Conservation (phyloP, 2,797 vertebrate genomes). For the Tokudaia muenninki region DNA sequence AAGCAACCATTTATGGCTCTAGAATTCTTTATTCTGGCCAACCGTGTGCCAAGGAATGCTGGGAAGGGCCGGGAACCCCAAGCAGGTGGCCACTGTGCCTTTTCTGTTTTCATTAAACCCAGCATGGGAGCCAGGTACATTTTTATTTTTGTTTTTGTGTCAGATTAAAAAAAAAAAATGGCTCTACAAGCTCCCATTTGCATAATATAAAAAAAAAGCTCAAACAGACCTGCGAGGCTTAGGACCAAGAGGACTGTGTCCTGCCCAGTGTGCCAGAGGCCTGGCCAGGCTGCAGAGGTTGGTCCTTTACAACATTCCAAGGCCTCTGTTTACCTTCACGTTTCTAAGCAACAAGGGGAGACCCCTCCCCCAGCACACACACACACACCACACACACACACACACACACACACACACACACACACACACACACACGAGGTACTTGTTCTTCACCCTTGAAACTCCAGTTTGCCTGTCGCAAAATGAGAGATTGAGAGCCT, state of each 20-base stretch:
- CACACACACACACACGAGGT: background rate
- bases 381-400: no score
- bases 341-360: background rate
- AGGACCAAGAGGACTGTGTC: background rate
- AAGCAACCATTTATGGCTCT: background rate
- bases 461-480: background rate
- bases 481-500: background rate
- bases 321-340: background rate
- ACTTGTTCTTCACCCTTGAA: background rate
- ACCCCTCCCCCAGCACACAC: background rate
- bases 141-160: background rate
- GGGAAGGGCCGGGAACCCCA: background rate
- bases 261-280: no score
- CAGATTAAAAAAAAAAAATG: background rate
- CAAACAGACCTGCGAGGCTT: accelerated
- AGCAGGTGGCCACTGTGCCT: accelerated
- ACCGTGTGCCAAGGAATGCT: background rate
- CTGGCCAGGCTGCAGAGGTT: background rate
- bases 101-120: no score
- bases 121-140: no score
- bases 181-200: background rate
- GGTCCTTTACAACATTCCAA: no score
- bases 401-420: no score
- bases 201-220: background rate
- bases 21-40: background rate